Conservation (phyloP, 2,113 vertebrate genomes). For the Sinocyclocheilus maitianheensis region DNA sequence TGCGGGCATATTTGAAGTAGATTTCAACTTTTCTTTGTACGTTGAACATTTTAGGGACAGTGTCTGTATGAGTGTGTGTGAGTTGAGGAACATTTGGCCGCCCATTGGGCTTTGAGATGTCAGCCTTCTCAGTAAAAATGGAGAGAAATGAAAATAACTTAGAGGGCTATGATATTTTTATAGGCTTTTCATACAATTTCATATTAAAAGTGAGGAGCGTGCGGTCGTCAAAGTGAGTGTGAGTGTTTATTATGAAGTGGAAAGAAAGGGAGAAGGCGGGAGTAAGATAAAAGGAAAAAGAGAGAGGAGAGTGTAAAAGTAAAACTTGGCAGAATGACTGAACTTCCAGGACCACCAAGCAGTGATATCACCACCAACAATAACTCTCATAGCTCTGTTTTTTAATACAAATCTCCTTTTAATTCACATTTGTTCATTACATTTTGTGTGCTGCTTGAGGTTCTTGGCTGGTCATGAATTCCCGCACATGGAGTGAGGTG, state of each 20-base stretch:
- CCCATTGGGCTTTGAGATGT: conserved; percentile 25
- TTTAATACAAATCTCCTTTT: conserved; percentile 17
- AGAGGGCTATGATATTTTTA: conserved; percentile 35
- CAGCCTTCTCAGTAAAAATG: conserved; percentile 43
- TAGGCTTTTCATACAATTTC: conserved; percentile 35
- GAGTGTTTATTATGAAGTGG: conserved; percentile 21
- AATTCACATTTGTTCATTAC: conserved; percentile 12
- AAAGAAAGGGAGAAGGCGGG: background rate
- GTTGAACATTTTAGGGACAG: conserved; percentile 2
- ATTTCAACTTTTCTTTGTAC: background rate
- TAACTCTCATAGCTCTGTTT: background rate
- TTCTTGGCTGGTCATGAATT: conserved; percentile 1
- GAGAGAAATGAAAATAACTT: conserved; percentile 39
- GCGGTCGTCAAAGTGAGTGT: conserved; percentile 23
- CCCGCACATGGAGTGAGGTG: background rate
- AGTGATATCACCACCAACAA: background rate
- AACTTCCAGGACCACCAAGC: conserved; percentile 23
- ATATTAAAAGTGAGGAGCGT: conserved; percentile 38
- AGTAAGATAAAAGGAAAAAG: conserved; percentile 24
- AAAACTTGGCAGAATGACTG: background rate
- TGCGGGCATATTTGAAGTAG: background rate
- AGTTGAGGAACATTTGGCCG: background rate
- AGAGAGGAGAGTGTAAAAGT: background rate
- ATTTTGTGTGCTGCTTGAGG: conserved; percentile 1
- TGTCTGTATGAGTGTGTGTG: background rate